Percentiles rank a stretch among this genome's conserved stretches.
Evolutionary conservation across 1,140 invertebrate genomes (phyloP).

Genomic region (Zaprionus lachaisei): DNA sequence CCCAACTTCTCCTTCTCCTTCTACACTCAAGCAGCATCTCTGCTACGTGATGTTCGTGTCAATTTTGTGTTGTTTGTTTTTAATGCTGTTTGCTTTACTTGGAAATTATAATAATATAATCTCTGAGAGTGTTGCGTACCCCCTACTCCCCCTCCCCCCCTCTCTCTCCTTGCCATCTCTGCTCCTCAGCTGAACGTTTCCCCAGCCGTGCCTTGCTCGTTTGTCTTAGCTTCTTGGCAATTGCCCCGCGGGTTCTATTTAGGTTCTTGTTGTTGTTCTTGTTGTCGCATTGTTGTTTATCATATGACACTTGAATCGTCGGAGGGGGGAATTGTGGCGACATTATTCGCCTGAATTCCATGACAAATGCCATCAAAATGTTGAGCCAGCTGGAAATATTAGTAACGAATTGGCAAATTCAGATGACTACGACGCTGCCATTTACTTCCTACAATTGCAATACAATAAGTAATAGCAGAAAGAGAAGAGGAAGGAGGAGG

Average conservation of each 20-base stretch:
- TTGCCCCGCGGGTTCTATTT: constrained; percentile 40
- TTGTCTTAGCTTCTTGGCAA: constrained; percentile 39
- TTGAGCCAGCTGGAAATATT: constrained; percentile 36
- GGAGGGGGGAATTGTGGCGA: not conserved
- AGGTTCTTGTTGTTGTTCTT: constrained; percentile 13
- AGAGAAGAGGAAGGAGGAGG: not conserved
- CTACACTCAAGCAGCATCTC: constrained; percentile 42
- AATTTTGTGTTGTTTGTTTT: constrained; percentile 78
- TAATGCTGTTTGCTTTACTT: constrained; percentile 75
- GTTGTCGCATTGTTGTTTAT: constrained; percentile 29
- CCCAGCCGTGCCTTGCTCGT: constrained; percentile 16
- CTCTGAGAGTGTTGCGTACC: constrained; percentile 47
- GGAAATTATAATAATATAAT: constrained; percentile 83
- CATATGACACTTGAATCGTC: constrained; percentile 44
- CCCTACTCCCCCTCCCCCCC: constrained; percentile 1
- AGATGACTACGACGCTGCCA: constrained; percentile 6
- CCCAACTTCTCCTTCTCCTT: constrained; percentile 35
- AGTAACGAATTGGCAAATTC: constrained; percentile 16
- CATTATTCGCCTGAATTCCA: constrained; percentile 44
- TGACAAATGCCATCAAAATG: constrained; percentile 53
- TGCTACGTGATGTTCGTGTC: constrained; percentile 82
- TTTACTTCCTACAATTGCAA: constrained; percentile 31
- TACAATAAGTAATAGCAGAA: not conserved
- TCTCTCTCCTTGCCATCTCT: not conserved
- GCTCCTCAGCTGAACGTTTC: constrained; percentile 21